These are phyloP conservation scores for Euplagia quadripunctaria DNA, from an alignment of 2,888 invertebrate species.

Conservation along the genomic window DNA sequence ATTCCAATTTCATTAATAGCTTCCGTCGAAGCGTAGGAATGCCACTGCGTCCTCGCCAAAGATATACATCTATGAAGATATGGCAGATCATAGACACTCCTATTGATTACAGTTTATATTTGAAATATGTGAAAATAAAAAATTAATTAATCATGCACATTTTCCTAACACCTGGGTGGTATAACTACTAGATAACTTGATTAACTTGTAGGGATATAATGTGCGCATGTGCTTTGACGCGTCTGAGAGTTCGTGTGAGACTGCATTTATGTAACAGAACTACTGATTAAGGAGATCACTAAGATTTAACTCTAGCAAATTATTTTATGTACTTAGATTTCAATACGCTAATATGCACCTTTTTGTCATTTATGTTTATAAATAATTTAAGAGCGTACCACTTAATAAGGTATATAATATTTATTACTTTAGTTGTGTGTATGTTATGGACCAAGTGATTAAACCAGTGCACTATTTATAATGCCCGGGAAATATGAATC, in stretches of 20 bases:
- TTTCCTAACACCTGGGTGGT: not conserved
- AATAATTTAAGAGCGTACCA: not conserved
- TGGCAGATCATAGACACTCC: not conserved
- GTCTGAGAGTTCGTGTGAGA: not conserved
- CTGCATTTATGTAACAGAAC: too few relatives aligned
- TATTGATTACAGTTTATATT: not conserved
- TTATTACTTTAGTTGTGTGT: not conserved
- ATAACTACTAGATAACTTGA: too few relatives aligned
- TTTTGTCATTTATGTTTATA: not conserved
- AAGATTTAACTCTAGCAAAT: too few relatives aligned
- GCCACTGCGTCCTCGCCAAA: conserved; percentile 54
- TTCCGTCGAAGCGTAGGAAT: conserved; percentile 71
- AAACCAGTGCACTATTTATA: too few relatives aligned
- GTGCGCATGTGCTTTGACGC: not conserved
- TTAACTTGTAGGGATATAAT: too few relatives aligned
- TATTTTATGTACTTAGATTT: not conserved
- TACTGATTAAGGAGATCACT: too few relatives aligned
- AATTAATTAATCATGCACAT: not conserved
- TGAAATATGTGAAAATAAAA: not conserved
- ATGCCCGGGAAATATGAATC: too few relatives aligned
- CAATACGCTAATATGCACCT: not conserved
- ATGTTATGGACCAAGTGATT: not conserved
- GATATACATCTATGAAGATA: not conserved
- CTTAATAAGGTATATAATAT: not conserved
- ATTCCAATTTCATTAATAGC: conserved; percentile 82